Conservation (phyloP, 2,113 vertebrate genomes). For the Choloepus hoffmanni region DNA sequence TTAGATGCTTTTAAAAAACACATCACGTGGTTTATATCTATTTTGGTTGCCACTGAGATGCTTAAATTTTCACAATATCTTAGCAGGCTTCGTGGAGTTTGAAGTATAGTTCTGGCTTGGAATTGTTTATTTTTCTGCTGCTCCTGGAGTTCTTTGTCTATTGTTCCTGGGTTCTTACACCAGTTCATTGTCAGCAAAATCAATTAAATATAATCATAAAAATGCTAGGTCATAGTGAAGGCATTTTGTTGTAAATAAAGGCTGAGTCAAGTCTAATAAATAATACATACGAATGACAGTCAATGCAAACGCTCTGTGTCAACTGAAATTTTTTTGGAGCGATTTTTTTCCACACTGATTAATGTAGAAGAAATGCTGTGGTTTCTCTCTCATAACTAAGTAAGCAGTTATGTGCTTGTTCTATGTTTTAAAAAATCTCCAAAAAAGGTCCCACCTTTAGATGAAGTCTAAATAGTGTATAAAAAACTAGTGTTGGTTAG, state of each 20-base stretch:
- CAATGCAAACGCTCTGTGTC: conserved; percentile 10
- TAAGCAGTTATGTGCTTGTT: not conserved
- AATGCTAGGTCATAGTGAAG: conserved; percentile 19
- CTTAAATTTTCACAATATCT: not conserved
- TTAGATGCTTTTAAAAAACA: not conserved
- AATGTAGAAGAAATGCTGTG: not conserved
- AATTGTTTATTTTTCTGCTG: not conserved
- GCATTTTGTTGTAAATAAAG: conserved; percentile 50
- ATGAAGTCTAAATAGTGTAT: not conserved
- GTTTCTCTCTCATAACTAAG: fast-evolving
- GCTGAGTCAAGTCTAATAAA: conserved; percentile 55
- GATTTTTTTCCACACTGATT: conserved; percentile 15
- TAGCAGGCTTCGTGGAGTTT: not conserved
- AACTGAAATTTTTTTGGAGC: conserved; percentile 61
- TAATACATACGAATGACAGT: not conserved
- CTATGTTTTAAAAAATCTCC: conserved; percentile 15
- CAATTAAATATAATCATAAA: not conserved
- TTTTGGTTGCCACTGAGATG: not conserved
- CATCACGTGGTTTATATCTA: not conserved
- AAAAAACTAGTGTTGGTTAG: not conserved
- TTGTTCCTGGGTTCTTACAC: not conserved
- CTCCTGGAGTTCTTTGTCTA: not conserved
- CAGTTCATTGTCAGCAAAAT: not conserved
- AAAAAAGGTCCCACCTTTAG: not conserved
- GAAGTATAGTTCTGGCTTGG: not conserved